Base-by-base conservation (phyloP, 2,113 vertebrate genomes). In the Micronycteris hirsuta region DNA sequence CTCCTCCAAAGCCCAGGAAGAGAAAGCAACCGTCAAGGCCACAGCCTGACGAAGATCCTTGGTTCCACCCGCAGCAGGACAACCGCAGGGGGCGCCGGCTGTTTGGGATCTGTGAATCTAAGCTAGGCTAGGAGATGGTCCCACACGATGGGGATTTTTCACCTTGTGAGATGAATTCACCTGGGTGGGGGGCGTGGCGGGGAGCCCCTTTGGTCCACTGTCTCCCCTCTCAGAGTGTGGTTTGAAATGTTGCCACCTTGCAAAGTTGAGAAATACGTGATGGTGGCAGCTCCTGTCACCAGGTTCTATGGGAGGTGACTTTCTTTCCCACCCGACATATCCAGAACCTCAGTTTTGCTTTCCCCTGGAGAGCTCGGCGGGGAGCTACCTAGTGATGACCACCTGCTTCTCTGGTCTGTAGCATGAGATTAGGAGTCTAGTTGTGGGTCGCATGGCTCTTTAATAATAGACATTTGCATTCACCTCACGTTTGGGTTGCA, bases 21-120 rank as follows among this genome's bases (percentile, higher is more conserved):
- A n/a, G 45, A n/a, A 56, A 43, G 12, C 5, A 5, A 70, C 10
- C 33, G 52, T 86, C 92, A 87, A 95, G 96, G 95, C 36, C 81
- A 70, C 63, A 3, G 2, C 1, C 1, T 3, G 76, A 94, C 47
- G 89, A 92, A 38, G 20, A 52, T 4, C 63, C 17, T 24, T 45
- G 54, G 19, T 11, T 81, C 63, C 70, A 22, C 13, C 28, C 3
- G 15, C 26, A 54, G 0, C 47, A n/a, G 49, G 36, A 58, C 14
- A 36, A 20, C 5, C 1, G 6, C 8, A 8, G 61, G 43, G 15
- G 54, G 9, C 9, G 8, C 14, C 20, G 36, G 54, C n/a, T 71
- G 7, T 26, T 63, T 73, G 41, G 26, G 28, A 24, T 28, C 41
- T 33, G 16, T 71, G n/a, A 61, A 24, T 1, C 78, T 63, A 45